These are phyloP conservation scores for Corythoichthys intestinalis DNA, from an alignment of 2,113 vertebrate genomes.

Conservation along the genomic window DNA sequence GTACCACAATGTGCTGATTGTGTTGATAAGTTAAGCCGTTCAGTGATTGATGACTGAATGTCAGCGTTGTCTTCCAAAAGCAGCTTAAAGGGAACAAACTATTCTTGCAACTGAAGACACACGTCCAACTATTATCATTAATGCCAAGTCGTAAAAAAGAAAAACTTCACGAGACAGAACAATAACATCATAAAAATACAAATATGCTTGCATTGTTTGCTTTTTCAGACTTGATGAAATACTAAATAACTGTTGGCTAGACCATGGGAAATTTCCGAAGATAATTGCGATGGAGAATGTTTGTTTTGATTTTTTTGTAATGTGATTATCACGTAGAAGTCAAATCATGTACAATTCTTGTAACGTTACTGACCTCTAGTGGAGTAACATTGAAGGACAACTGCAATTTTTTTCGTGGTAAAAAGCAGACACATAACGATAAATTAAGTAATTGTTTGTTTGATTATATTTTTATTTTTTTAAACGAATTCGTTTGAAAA, in stretches of 20 bases:
- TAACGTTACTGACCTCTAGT: slow-evolving; percentile 24
- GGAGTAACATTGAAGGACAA: slow-evolving; percentile 20
- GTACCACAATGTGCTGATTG: slow-evolving; percentile 7
- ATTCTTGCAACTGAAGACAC: background rate
- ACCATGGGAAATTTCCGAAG: background rate
- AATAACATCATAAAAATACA: background rate
- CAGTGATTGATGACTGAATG: background rate
- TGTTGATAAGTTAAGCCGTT: background rate
- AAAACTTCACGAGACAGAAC: background rate
- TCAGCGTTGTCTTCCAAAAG: background rate
- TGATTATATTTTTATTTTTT: no score
- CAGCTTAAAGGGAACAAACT: background rate
- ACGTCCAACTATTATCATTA: background rate
- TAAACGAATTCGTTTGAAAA: no score
- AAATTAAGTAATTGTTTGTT: no score
- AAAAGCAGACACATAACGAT: no score
- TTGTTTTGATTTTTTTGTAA: background rate
- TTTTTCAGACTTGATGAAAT: background rate
- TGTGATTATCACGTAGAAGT: background rate
- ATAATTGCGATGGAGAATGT: background rate
- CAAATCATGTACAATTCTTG: no score
- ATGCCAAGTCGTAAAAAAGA: background rate
- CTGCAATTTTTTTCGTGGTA: background rate
- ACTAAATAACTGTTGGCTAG: background rate
- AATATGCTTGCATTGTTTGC: background rate